Evolutionary conservation across 2,113 vertebrate genomes (phyloP).

Genomic region (Platanista minor): DNA sequence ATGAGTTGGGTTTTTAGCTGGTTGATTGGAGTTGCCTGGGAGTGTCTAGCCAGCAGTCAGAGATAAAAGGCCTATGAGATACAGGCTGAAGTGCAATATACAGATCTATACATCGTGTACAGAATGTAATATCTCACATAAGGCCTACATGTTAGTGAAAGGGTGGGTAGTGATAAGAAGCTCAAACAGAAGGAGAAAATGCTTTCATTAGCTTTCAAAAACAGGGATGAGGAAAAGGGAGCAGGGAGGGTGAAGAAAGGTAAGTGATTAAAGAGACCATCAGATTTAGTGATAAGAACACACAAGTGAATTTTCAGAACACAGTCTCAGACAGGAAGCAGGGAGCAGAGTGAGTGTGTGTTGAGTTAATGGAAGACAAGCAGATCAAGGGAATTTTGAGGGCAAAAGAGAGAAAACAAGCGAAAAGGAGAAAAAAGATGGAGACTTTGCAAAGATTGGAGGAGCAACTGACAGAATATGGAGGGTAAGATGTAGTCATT

Average conservation of each 20-base stretch:
- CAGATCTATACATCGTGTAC: not conserved
- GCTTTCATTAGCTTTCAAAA: not conserved
- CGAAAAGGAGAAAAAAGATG: fast-evolving
- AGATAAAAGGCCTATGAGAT: not conserved
- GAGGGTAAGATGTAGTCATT: not conserved
- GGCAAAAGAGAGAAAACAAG: not conserved
- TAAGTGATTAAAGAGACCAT: too few relatives aligned
- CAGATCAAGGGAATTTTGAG: not conserved
- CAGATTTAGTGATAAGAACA: not conserved
- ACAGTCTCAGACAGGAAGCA: not conserved
- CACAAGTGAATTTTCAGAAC: not conserved
- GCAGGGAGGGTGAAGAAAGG: not conserved
- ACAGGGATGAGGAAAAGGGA: not conserved
- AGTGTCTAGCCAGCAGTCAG: not conserved
- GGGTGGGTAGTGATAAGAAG: not conserved
- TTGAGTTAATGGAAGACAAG: not conserved
- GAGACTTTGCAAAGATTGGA: not conserved
- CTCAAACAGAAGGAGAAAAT: not conserved
- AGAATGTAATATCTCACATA: not conserved
- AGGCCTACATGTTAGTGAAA: not conserved
- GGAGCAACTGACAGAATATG: not conserved
- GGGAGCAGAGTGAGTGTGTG: not conserved
- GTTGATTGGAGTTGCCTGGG: not conserved
- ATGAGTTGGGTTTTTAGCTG: not conserved
- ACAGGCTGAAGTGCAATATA: fast-evolving